Evolutionary conservation across 2,888 invertebrate species (phyloP), one percentile per base, ranked within the genome.

Genomic region (Zaprionus obscuricornis): DNA sequence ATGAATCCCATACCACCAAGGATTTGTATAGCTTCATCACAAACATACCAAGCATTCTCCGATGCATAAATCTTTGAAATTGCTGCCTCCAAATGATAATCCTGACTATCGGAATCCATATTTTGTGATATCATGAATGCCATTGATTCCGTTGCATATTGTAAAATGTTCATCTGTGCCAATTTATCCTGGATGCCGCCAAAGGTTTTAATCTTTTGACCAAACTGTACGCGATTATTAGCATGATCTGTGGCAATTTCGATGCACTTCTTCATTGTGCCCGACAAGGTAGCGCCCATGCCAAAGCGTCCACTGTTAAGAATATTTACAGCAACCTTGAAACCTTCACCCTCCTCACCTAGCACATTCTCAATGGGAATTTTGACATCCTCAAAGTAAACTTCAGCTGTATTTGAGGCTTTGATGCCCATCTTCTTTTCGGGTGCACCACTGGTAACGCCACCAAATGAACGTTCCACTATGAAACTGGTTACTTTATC

Each of bases 341-440:
- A 89, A 11, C 98, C 98, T 89, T 96, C 94, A 14, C 98, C 98
- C 74, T 96, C 94, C 64, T 94, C 94, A 69, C 98, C 98, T 20
- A 99, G 92, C 62, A 98, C 93, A 92, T 98, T 98, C 89, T 95
- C 96, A 16, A 93, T 92, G 4, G 98, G 98, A 60, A 98, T 92
- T 90, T 95, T 95, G n/a, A 96, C 96, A 91, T 98, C 96, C 88
- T 98, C 98, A 89, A 95, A 98, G 91, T 95, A 96, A 6, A 98
- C 93, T 91, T 97, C 97, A 2, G 97, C 93, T 5, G 99, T 99
- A 91, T 98, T 99, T 52, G 98, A 98, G 77, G 95, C 95, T 91
- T 97, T 98, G 89, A 99, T 99, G 66, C 99, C 99, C 98, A 99
- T 98, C 92, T 99, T 99, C 91, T 97, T 96, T 91, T 99, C 99